Base-by-base conservation (phyloP, 2,113 vertebrate species). In the Odontesthes bonariensis region DNA sequence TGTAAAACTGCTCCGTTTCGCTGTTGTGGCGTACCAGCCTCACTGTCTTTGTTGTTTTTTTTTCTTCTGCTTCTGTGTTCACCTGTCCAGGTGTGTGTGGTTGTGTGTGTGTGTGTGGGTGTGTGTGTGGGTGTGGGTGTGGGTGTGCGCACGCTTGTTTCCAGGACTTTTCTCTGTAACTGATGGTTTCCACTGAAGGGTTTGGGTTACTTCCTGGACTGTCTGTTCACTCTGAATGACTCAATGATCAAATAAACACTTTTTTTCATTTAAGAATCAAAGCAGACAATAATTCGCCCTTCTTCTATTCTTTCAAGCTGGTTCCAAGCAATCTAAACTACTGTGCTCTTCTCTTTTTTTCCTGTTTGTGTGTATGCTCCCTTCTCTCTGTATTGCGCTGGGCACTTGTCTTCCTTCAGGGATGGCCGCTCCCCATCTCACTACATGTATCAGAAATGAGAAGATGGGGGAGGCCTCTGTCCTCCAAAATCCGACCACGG, bases 401-500 rank as follows among this genome's bases (percentile, higher is more conserved):
- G 90, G 85, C 89, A 91, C 88, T 92, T 91, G 86, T 93, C 89
- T 89, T 90, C 93, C 93, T 94, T 96, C 97, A 99, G 98, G 97
- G 96, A 96, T 97, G 96, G 95, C 97, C 92, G 96, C 96, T 96
- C 96, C 97, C 95, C 97, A 96, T 96, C 96, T 98, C 94, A 96
- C 97, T 96, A 96, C 96, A 96, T 96, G 96, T 95, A 95, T 97
- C 96, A 97, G 96, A 98, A 97, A 97, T 96, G 97, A 99, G 95
- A 99, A 98, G 96, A 95, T 96, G 95, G 97, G 96, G 95, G 98
- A 99, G 92, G 95, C 97, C 95, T 96, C 97, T 95, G 96, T 96
- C 89, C 97, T 97, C 95, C 98, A 97, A 96, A 98, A 97, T 97
- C 97, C 96, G 96, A 98, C 96, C 96, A 99, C 97, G 98, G 98